phyloP scores from a whole-genome alignment of 2,113 vertebrate species.

The Acanthochromis polyacanthus region DNA sequence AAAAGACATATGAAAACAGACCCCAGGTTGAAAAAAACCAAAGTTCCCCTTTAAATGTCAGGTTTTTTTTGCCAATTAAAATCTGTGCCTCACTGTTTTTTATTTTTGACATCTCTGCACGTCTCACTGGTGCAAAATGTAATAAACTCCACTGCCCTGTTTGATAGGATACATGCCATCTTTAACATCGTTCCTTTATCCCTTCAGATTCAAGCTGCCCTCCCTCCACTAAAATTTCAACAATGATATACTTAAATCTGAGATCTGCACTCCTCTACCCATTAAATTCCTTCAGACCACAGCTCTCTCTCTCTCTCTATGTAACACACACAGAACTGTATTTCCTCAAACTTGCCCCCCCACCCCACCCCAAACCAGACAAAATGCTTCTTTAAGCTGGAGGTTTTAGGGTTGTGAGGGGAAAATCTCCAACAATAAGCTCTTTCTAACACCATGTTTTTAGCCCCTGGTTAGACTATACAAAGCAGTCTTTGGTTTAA shows the following conservation, averaged over 20 bases:
- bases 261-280: constrained; percentile 37
- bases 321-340: constrained; percentile 45
- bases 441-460: constrained; percentile 68
- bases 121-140: neutral
- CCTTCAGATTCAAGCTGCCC: constrained; percentile 11
- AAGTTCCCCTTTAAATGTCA: no score
- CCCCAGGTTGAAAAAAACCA: no score
- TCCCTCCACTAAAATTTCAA: constrained; percentile 53
- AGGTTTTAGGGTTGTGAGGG: constrained; percentile 50
- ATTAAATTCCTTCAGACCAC: constrained; percentile 48
- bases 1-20: no score
- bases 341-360: constrained; percentile 42
- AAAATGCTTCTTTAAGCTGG: constrained; percentile 63
- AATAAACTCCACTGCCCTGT: constrained; percentile 13
- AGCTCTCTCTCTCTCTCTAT: constrained; percentile 34
- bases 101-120: neutral
- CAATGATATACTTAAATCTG: constrained; percentile 65
- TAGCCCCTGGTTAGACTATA: constrained; percentile 16
- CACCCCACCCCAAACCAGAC: constrained; percentile 55
- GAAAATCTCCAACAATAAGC: constrained; percentile 72
- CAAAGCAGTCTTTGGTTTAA: constrained; percentile 54
- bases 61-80: no score
- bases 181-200: constrained; percentile 20
- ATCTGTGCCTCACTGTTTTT: neutral
- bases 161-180: constrained; percentile 49